Conservation (phyloP, 2,113 vertebrate species). For the Mugil cephalus region DNA sequence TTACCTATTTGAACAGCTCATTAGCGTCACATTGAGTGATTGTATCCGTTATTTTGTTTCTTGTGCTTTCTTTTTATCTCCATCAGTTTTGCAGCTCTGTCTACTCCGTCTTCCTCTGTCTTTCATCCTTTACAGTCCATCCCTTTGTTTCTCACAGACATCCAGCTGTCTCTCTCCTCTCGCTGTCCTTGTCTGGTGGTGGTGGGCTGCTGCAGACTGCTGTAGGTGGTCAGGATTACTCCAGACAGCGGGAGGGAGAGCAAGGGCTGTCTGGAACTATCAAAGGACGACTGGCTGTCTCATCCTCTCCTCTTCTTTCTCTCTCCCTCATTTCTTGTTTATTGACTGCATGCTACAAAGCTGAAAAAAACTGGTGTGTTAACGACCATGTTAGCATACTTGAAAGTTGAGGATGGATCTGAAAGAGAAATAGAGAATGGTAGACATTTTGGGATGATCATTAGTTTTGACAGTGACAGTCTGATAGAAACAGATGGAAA, state of each 20-base stretch:
- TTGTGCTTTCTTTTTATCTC: conserved; percentile 18
- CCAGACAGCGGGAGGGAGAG: conserved; percentile 54
- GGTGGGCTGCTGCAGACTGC: conserved; percentile 51
- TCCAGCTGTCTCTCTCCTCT: conserved; percentile 37
- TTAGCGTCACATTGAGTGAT: conserved; percentile 17
- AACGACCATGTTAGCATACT: background rate
- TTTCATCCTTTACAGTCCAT: conserved; percentile 45
- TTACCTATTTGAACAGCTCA: conserved; percentile 35
- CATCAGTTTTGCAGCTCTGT: conserved; percentile 20
- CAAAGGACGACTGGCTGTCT: conserved; percentile 37
- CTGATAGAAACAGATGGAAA: background rate
- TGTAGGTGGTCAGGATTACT: conserved; percentile 54
- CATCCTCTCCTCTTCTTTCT: conserved; percentile 12
- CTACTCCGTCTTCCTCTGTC: conserved; percentile 11
- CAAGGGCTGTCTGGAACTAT: conserved; percentile 52
- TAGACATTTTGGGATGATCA: background rate
- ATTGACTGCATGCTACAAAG: background rate
- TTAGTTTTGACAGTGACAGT: background rate
- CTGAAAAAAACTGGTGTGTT: background rate
- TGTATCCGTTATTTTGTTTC: conserved; percentile 21
- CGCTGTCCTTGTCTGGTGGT: conserved; percentile 22
- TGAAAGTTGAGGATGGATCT: background rate
- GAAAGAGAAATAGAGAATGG: too few species aligned
- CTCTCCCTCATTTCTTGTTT: conserved; percentile 14
- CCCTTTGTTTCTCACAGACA: conserved; percentile 49